Evolutionary conservation across 2,888 invertebrate genomes (phyloP), one percentile per base, ranked within the genome.

Genomic region (Drosophila robusta): DNA sequence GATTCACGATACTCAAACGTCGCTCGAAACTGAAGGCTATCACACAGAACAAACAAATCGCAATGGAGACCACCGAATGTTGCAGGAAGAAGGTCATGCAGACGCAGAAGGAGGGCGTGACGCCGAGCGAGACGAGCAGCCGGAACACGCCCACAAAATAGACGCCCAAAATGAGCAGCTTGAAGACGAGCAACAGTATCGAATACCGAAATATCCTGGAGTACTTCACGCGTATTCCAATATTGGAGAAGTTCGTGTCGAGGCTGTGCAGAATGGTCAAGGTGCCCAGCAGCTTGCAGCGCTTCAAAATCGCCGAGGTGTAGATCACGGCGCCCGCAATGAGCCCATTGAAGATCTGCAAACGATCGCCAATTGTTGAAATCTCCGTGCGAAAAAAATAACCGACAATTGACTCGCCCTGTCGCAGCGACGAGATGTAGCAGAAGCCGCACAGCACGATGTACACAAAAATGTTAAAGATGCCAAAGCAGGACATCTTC

Each of bases 381-480:
- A 92, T 90, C 29, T 91, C 85, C 0, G 92, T 91, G 65, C 90
- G 90, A 47, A 92, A 88, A 41, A 92, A 91, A 50, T 91, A 91
- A 1, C 91, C 91, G 12, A 91, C 89, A 12, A 92, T 87, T 1
- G 92, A 89, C 41, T 91, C 91, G 6, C 87, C 87, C 57, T 90
- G 87, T 6, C 87, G 70, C 41, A 91, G 45, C 8, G 91, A 89
- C 0, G 85, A 79, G 41, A 83, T 83, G 38, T 83, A 81, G 14
- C 83, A 83, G 45, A 83, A 83, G 9, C 86, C 83, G 44, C 86
- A 89, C 42, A 83, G 24, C 11, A 82, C 58, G 7, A 85, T 87
- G 54, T 83, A 83, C 47, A 83, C 86, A 66, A 83, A 89, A n/a
- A 83, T 83, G 16, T 83, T 83, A 29, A 83, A 83, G 16, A 83